Conservation (phyloP, 2,797 vertebrate species). For the Scleropages formosus region DNA sequence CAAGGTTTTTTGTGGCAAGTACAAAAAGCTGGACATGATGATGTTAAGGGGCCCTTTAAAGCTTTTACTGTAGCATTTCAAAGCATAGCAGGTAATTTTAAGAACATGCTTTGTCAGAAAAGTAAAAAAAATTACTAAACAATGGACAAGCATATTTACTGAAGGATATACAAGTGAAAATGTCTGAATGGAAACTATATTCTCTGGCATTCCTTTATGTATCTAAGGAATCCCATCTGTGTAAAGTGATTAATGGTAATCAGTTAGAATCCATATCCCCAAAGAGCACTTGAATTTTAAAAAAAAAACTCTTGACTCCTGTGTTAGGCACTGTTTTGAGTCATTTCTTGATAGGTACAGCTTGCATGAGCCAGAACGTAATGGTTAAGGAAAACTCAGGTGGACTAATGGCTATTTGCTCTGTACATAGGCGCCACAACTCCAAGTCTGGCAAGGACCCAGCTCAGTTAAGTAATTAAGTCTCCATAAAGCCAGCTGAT, state of each 20-base stretch:
- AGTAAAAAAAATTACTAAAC: background rate
- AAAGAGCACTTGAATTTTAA: too few species aligned
- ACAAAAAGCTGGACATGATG: background rate
- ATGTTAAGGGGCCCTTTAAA: background rate
- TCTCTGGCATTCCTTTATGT: too few species aligned
- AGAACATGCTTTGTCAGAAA: background rate
- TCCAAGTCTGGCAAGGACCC: conserved; percentile 5
- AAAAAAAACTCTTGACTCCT: too few species aligned
- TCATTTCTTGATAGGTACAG: too few species aligned
- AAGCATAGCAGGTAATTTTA: background rate
- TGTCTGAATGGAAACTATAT: too few species aligned
- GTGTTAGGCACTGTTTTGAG: too few species aligned
- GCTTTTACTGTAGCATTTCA: background rate
- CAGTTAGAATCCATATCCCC: too few species aligned
- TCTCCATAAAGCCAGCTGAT: conserved; percentile 47
- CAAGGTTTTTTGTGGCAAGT: background rate
- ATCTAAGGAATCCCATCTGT: too few species aligned
- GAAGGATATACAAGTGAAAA: background rate
- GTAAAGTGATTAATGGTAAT: too few species aligned
- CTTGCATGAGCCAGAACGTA: background rate
- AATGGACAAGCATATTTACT: background rate
- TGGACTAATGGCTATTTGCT: background rate
- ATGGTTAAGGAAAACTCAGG: background rate
- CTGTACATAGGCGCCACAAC: background rate
- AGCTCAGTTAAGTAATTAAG: conserved; percentile 50